phyloP scores from a whole-genome alignment of 2,113 vertebrate genomes.

The Telmatochromis bifrenatus region DNA sequence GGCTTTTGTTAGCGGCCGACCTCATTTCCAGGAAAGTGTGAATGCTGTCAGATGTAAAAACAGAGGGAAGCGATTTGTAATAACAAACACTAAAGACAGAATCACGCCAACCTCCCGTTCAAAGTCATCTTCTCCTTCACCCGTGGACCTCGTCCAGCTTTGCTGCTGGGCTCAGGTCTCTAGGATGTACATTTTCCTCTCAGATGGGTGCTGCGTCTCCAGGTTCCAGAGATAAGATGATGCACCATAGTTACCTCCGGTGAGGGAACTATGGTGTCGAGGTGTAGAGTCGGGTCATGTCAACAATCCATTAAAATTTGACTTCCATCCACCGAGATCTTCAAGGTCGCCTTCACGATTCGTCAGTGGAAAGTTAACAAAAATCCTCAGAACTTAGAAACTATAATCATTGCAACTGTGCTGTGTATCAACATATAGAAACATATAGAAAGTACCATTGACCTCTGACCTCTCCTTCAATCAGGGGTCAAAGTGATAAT shows the following conservation, averaged over 20 bases:
- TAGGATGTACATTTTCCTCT: not conserved
- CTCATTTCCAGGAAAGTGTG: not conserved
- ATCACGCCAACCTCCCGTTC: not conserved
- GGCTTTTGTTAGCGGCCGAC: not conserved
- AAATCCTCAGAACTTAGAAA: not conserved
- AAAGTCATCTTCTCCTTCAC: not conserved
- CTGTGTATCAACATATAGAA: accelerated
- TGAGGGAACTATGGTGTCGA: not conserved
- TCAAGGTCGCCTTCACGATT: not conserved
- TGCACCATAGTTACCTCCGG: not conserved
- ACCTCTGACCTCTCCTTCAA: not conserved
- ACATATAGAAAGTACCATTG: not conserved
- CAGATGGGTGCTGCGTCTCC: not conserved
- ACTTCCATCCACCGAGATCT: not conserved
- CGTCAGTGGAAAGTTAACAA: not conserved
- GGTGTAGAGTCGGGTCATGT: not conserved
- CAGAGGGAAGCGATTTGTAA: not conserved
- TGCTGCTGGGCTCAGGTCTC: accelerated
- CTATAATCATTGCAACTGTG: not conserved
- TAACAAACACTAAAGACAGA: not conserved
- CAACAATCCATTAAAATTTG: not conserved
- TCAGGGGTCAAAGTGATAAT: not conserved
- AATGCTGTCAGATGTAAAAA: not conserved
- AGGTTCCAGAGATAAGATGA: not conserved
- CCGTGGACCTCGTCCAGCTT: not conserved